Percentiles rank a stretch among this genome's conserved stretches.
These are phyloP conservation scores for Drosophila borborema DNA, from an alignment of 2,888 invertebrate genomes.

Conservation along the genomic window DNA sequence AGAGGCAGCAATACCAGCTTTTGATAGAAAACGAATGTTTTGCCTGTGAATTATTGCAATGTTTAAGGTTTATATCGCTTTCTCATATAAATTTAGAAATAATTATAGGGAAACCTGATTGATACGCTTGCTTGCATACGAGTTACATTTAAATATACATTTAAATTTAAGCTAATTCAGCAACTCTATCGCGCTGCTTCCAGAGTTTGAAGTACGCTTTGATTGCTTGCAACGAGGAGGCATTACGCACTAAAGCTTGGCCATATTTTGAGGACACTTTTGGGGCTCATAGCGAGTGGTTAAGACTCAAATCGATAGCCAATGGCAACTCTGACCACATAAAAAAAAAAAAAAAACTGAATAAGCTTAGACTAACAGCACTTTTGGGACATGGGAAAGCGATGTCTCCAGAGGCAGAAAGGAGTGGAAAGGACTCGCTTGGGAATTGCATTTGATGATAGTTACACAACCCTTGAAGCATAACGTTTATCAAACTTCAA, in stretches of 20 bases:
- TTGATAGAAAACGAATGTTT: no score
- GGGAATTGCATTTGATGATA: conserved; percentile 4
- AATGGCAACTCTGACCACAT: neutral
- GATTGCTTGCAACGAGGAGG: neutral
- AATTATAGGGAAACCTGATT: no score
- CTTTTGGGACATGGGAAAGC: neutral
- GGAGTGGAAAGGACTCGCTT: neutral
- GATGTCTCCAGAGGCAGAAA: neutral
- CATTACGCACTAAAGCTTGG: neutral
- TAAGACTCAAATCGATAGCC: neutral
- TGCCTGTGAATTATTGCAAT: no score
- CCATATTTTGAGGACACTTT: conserved; percentile 5
- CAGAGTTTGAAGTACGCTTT: neutral
- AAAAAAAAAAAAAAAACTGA: neutral
- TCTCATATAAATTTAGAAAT: no score
- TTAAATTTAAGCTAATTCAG: neutral
- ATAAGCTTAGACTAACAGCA: neutral
- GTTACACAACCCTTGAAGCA: conserved; percentile 3
- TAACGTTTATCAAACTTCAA: conserved; percentile 1
- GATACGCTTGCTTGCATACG: no score
- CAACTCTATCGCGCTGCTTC: neutral
- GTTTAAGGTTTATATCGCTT: no score
- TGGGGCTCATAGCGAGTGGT: neutral
- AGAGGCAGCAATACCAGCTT: no score
- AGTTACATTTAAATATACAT: neutral